Evolutionary conservation across 1,140 invertebrate species (phyloP), one percentile per base, ranked within the genome.

Genomic region (Triops longicaudatus): DNA sequence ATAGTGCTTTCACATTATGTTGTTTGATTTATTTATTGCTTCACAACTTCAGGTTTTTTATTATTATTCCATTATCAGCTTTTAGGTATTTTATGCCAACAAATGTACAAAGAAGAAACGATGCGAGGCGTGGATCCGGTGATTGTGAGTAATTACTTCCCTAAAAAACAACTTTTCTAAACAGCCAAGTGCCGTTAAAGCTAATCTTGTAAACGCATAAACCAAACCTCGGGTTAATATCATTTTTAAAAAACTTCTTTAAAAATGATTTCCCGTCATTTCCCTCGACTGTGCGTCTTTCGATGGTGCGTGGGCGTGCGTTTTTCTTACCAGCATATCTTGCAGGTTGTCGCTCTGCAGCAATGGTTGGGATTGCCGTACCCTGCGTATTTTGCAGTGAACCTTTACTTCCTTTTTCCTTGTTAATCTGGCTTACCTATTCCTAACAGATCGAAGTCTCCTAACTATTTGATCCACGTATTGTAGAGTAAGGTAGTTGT

Each of bases 41-140:
- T 37, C 31, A 37, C 31, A 4, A 7, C 7, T 37, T 37, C 2
- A 37, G 31, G n/a, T n/a, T 37, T 37, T 37, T 4, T 37, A 37
- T 37, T 37, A 7, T 37, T 37, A 37, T 37, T 37, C 31, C 31
- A 17, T 63, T 63, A 17, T 22, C 43, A 77, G 76, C 50, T 77
- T 37, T 77, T 77, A 31, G 76, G 76, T 26, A 77, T 77, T 41
- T 42, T 77, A 17, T 77, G 76, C 72, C 72, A 77, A 27, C 63
- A 43, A 42, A 42, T 77, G 37, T 77, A 73, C 28, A 77, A 77
- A 42, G 76, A 77, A 77, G 76, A 77, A 27, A 77, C 26, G 37
- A 10, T 77, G 28, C 72, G 72, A 31, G 76, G 76, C 42, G 72
- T 77, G 72, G 76, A 77, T 72, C 76, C 28, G 11, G 76, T 27